A percentile compares a stretch with the other conserved stretches of the same genome.
phyloP scores from a whole-genome alignment of 2,888 invertebrate species.

The Exocentrus adspersus region DNA sequence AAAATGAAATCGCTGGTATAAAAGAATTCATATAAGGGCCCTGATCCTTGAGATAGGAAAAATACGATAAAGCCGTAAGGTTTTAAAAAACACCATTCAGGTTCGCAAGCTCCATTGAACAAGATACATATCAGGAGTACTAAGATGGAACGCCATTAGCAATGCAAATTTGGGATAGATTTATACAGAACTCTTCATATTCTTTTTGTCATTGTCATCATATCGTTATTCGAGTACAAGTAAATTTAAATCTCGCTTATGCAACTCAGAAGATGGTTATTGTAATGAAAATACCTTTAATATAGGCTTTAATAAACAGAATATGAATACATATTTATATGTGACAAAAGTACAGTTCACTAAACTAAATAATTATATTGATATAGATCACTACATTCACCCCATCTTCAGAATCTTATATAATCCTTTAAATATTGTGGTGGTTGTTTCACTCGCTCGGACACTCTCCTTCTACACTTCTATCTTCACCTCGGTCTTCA shows the following conservation, averaged over 20 bases:
- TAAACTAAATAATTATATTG: too few species aligned
- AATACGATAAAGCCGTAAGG: slow-evolving; percentile 49
- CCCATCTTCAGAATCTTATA: too few species aligned
- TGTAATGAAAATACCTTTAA: too few species aligned
- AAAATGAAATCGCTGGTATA: slow-evolving; percentile 24
- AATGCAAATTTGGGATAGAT: slow-evolving; percentile 49
- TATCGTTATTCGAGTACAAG: too few species aligned
- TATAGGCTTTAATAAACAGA: too few species aligned
- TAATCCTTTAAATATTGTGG: too few species aligned
- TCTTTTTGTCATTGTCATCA: slow-evolving; percentile 46
- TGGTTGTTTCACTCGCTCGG: too few species aligned
- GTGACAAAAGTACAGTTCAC: too few species aligned
- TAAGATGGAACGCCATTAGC: slow-evolving; percentile 53
- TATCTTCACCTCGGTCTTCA: too few species aligned
- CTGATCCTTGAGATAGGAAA: slow-evolving; percentile 50
- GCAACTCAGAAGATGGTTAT: slow-evolving; percentile 13
- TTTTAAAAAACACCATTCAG: slow-evolving; percentile 52
- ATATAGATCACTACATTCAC: too few species aligned
- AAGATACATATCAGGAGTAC: slow-evolving; percentile 49
- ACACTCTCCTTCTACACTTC: too few species aligned
- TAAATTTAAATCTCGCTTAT: slow-evolving; percentile 46
- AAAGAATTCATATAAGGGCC: slow-evolving; percentile 31
- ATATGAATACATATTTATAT: too few species aligned
- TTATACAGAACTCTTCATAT: slow-evolving; percentile 43
- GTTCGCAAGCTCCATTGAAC: slow-evolving; percentile 47